phyloP scores from a whole-genome alignment of 2,888 invertebrate genomes.

The Barypeithes pellucidus region DNA sequence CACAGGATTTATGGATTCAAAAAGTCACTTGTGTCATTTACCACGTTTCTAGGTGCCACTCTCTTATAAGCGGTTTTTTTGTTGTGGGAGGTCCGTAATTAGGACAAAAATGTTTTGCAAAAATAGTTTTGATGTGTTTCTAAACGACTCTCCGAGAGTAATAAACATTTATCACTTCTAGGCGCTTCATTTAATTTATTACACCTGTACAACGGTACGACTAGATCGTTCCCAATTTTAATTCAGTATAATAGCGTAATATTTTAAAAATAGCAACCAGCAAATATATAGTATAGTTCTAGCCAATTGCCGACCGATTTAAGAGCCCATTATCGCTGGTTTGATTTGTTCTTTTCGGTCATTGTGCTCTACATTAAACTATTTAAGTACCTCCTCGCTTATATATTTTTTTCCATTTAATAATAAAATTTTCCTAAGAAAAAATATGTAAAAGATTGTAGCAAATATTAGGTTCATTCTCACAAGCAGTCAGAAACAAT shows the following conservation, averaged over 20 bases:
- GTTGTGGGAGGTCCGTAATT: conserved; percentile 35
- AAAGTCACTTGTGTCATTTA: conserved; percentile 20
- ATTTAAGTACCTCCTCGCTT: no score
- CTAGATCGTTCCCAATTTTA: conserved; percentile 1
- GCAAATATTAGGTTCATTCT: no score
- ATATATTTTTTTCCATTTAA: no score
- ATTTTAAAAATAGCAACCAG: no score
- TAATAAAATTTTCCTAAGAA: no score
- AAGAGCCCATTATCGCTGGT: no score
- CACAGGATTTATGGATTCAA: conserved; percentile 14
- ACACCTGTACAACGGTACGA: conserved; percentile 16
- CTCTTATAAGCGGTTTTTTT: conserved; percentile 22
- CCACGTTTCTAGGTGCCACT: conserved; percentile 14
- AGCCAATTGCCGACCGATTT: no score
- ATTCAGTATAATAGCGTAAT: background rate
- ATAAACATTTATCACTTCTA: conserved; percentile 22
- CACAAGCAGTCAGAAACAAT: no score
- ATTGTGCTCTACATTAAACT: no score
- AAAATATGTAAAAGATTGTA: no score
- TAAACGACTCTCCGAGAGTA: conserved; percentile 26
- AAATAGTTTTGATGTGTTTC: conserved; percentile 30
- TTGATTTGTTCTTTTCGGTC: no score
- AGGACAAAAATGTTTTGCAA: conserved; percentile 31
- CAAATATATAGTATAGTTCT: no score
- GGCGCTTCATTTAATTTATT: conserved; percentile 25